Evolutionary conservation across 2,888 invertebrate genomes (phyloP), one percentile per base, ranked within the genome.

Genomic region (Macrosiphum euphorbiae): DNA sequence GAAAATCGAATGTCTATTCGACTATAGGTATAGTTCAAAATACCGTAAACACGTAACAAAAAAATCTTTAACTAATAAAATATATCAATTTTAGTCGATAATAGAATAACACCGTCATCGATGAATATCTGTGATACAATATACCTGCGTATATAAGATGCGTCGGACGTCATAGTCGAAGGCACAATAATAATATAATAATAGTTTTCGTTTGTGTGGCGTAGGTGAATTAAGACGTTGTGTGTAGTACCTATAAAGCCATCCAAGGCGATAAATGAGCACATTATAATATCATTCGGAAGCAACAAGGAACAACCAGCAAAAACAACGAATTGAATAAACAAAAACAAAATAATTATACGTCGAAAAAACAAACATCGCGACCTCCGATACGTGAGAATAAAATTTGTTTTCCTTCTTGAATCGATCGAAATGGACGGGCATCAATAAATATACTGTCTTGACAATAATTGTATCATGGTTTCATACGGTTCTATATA

Each of bases 101-200:
- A 88, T 26, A 55, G 20, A 20, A 87, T 88, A 88, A 88, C 35
- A 52, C 50, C 88, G 24, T 20, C 52, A 11, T 52, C 35, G n/a
- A 88, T 50, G 0, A 78, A 35, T 78, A 35, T 10, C 52, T 52
- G n/a, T 58, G 26, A 8, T 35, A 88, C 52, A 88, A 52, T 44
- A 35, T 35, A 52, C 35, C 78, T 78, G 20, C 52, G 35, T 88
- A 88, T 4, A 24, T 35, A 24, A 35, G 52, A 50, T 50, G 11
- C 11, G 24, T 87, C 20, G 4, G 52, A 88, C 88, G 88, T 88
- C 88, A 88, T 50, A 52, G 28, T 35, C 35, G 88, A 88, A 88
- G 24, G 35, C 88, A 78, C 20, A 78, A 41, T 78, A n/a, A 50
- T n/a, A 87, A 50, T 88, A 52, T 88, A 52, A 52, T 88, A 7